Conservation (phyloP, 2,113 vertebrate species). For the Procavia capensis region DNA sequence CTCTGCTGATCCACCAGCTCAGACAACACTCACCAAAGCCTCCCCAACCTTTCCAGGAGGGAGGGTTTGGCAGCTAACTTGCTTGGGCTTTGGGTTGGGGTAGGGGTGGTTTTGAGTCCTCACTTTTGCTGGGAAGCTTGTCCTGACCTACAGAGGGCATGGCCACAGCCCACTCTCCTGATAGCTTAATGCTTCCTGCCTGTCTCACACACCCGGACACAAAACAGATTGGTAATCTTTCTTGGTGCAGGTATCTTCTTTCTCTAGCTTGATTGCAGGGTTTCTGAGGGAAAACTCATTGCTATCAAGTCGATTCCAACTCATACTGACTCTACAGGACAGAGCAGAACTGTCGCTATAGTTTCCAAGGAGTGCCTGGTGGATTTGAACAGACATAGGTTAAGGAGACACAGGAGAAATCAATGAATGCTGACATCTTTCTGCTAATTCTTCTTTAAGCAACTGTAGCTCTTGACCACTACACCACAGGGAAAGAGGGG, state of each 20-base stretch:
- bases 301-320: too few relatives aligned
- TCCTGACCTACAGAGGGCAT: not conserved
- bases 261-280: not conserved
- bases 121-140: not conserved
- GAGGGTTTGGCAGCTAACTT: not conserved
- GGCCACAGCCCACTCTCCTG: not conserved
- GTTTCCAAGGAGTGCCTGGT: too few relatives aligned
- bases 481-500: not conserved
- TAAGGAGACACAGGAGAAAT: too few relatives aligned
- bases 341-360: too few relatives aligned
- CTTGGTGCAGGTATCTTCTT: not conserved
- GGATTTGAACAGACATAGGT: too few relatives aligned
- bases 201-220: not conserved
- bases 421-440: too few relatives aligned
- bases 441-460: too few relatives aligned
- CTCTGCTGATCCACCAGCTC: slow-evolving; percentile 76
- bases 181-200: not conserved
- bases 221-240: not conserved
- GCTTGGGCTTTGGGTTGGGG: not conserved
- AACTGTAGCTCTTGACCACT: too few relatives aligned
- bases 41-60: not conserved
- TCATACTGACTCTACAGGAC: too few relatives aligned
- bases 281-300: not conserved
- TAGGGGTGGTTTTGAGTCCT: not conserved
- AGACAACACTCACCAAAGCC: not conserved